Evolutionary conservation across 2,113 vertebrate species (phyloP).

Genomic region (Thomomys bottae): DNA sequence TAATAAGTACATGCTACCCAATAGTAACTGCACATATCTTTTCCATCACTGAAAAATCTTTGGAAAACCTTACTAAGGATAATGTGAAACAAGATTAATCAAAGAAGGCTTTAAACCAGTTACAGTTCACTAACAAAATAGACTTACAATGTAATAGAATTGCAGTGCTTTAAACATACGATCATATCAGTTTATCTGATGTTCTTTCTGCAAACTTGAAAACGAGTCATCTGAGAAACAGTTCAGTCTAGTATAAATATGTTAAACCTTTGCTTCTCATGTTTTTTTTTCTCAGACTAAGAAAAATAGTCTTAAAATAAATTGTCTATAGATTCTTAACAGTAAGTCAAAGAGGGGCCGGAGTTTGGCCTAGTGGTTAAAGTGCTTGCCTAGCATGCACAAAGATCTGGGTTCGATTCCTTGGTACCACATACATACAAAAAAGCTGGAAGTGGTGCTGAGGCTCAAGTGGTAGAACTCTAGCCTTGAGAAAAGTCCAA

Average conservation of each 20-base stretch:
- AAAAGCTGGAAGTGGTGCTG: too few species aligned
- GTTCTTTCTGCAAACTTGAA: conserved; percentile 5
- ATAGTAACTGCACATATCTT: background rate
- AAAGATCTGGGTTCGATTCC: too few species aligned
- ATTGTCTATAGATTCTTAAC: too few species aligned
- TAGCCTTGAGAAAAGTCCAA: too few species aligned
- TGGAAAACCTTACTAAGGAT: conserved; percentile 2
- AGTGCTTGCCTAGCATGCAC: too few species aligned
- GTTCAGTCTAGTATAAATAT: background rate
- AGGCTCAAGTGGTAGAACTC: too few species aligned
- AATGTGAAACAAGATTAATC: background rate
- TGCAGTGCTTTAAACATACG: background rate
- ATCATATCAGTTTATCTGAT: background rate
- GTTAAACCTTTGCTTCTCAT: background rate
- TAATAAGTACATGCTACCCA: background rate
- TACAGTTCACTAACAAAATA: conserved; percentile 49
- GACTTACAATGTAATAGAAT: background rate
- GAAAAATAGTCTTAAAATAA: too few species aligned
- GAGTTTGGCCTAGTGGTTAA: too few species aligned
- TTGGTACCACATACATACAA: too few species aligned
- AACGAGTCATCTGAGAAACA: conserved; percentile 8
- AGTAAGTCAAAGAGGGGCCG: too few species aligned
- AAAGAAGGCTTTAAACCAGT: background rate
- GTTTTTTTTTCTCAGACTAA: background rate
- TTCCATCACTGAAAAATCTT: background rate